Evolutionary conservation across 2,797 vertebrate species (phyloP).

Genomic region (Amniataba percoides): DNA sequence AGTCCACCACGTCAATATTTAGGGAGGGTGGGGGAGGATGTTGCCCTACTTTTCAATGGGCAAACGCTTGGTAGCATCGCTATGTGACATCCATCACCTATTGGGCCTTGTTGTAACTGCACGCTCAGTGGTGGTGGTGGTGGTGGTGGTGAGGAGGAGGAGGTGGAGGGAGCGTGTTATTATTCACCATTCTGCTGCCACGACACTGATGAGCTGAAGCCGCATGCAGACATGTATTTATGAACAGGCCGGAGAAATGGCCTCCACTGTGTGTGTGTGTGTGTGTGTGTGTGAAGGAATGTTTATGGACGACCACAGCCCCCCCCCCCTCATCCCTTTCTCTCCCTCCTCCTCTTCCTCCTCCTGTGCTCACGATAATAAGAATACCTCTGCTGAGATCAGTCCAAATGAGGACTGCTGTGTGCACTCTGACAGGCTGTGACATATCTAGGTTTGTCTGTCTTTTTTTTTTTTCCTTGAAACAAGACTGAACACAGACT

Average conservation of each 20-base stretch:
- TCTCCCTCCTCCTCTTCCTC: not conserved
- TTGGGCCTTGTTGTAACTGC: constrained; percentile 69
- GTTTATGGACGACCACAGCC: constrained; percentile 41
- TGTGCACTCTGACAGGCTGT: constrained; percentile 53
- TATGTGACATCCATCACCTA: constrained; percentile 84
- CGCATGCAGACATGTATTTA: constrained; percentile 40
- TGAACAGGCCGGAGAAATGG: constrained; percentile 26
- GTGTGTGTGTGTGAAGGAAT: constrained; percentile 66
- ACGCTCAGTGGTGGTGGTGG: constrained; percentile 50
- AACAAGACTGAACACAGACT: constrained; percentile 51
- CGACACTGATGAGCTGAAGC: constrained; percentile 42
- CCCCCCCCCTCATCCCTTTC: too few relatives aligned
- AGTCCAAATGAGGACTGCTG: constrained; percentile 48
- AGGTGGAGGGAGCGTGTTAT: constrained; percentile 51
- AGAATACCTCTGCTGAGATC: constrained; percentile 29
- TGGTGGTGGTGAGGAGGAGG: constrained; percentile 31
- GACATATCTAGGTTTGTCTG: constrained; percentile 64
- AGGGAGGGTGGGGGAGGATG: constrained; percentile 67
- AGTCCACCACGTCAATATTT: constrained; percentile 70
- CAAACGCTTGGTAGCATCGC: constrained; percentile 76
- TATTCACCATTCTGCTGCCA: constrained; percentile 62
- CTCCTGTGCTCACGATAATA: constrained; percentile 9
- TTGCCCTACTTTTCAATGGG: constrained; percentile 81
- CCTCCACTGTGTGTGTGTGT: constrained; percentile 54
- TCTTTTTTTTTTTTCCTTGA: constrained; percentile 51